Evolutionary conservation across 2,888 invertebrate species (phyloP).

Genomic region (Neria commutata): DNA sequence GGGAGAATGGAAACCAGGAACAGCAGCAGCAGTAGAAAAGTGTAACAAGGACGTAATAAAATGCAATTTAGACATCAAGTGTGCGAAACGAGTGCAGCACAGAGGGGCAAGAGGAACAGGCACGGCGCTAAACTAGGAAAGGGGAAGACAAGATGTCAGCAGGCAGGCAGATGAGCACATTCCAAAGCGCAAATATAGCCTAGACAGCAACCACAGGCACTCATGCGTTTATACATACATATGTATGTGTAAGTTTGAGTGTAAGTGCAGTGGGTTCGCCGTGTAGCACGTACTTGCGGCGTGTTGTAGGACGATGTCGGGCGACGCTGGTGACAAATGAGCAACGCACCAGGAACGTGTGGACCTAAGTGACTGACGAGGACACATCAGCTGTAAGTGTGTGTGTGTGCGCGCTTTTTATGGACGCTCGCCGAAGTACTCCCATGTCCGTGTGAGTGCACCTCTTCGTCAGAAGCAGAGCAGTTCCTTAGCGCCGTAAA

Average conservation of each 20-base stretch:
- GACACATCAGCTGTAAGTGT: neutral
- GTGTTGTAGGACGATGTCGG: neutral
- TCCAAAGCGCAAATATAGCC: constrained; percentile 1
- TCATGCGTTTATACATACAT: neutral
- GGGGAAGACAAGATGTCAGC: neutral
- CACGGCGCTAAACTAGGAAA: neutral
- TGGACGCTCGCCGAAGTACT: no score
- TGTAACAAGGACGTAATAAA: constrained; percentile 43
- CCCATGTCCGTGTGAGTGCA: neutral
- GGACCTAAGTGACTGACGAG: neutral
- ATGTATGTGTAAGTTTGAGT: no score
- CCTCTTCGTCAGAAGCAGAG: neutral
- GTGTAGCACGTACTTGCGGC: no score
- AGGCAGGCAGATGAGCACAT: no score
- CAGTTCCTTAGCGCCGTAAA: constrained; percentile 19
- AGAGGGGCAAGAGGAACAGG: neutral
- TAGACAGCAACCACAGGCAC: neutral
- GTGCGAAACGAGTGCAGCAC: no score
- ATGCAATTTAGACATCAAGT: constrained; percentile 55
- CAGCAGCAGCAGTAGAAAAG: no score
- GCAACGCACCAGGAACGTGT: neutral
- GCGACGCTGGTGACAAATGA: neutral
- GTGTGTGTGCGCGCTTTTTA: no score
- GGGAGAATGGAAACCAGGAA: neutral
- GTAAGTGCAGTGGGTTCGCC: no score